Percentiles rank a stretch among this genome's conserved stretches.
Evolutionary conservation across 2,113 vertebrate species (phyloP).

Genomic region (Neomonachus schauinslandi): DNA sequence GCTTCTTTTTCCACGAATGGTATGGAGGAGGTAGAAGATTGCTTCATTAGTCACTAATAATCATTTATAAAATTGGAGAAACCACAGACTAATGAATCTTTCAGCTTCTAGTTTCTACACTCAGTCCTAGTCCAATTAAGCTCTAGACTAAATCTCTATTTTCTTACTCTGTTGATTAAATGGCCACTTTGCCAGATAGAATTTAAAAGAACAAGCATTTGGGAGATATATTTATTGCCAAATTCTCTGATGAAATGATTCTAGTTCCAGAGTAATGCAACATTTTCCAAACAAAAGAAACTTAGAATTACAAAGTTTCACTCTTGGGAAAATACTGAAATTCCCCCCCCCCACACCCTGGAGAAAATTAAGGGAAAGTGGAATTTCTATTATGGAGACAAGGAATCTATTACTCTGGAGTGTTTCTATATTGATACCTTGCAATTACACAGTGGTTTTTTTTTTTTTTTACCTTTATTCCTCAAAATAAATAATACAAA

Average conservation of each 20-base stretch:
- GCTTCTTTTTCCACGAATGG: conserved; percentile 33
- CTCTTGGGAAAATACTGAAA: not conserved
- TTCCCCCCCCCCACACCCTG: rapidly evolving
- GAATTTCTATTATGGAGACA: not conserved
- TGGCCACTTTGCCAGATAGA: conserved; percentile 11
- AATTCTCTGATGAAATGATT: not conserved
- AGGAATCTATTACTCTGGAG: not conserved
- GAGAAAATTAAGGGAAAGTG: not conserved
- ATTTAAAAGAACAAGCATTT: not conserved
- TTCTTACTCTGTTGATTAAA: conserved; percentile 54
- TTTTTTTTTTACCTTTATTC: not conserved
- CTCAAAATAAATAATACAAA: not conserved
- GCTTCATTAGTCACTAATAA: conserved; percentile 35
- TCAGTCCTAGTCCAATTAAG: not conserved
- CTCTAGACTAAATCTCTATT: conserved; percentile 35
- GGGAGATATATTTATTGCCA: conserved; percentile 29
- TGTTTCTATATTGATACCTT: not conserved
- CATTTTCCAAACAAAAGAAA: conserved; percentile 33
- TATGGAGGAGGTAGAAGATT: not conserved
- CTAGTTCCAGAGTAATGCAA: not conserved
- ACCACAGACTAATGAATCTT: not conserved
- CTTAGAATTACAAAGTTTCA: not conserved
- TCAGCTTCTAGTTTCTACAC: not conserved
- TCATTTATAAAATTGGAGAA: conserved; percentile 49
- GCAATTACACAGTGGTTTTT: not conserved